These are phyloP conservation scores for Oryzias dopingdopingensis DNA, from an alignment of 2,797 vertebrate species.

Conservation along the genomic window DNA sequence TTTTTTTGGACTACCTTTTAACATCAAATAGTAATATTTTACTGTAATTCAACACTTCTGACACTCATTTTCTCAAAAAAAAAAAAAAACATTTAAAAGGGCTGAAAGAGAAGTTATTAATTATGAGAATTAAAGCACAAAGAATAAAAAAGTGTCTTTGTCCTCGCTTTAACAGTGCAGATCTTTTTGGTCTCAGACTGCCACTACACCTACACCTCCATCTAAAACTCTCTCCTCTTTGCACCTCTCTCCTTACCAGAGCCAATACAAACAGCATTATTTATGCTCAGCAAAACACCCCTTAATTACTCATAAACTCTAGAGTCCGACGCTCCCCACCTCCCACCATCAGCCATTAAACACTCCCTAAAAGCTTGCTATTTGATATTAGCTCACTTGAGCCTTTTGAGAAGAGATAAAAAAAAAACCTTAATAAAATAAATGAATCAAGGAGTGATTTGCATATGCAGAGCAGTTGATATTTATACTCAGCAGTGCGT, in stretches of 20 bases:
- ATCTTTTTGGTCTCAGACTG: conserved; percentile 77
- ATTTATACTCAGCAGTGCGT: conserved; percentile 91
- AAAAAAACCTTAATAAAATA: conserved; percentile 58
- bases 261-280: conserved; percentile 99
- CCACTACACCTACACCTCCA: conserved; percentile 31
- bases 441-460: conserved; percentile 86
- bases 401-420: conserved; percentile 82
- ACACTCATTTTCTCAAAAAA: conserved; percentile 28
- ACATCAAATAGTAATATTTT: no score
- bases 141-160: conserved; percentile 49
- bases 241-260: conserved; percentile 84
- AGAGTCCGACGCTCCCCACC: conserved; percentile 85
- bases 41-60: not conserved
- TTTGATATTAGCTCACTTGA: conserved; percentile 99
- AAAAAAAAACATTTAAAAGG: not conserved
- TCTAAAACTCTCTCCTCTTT: conserved; percentile 42
- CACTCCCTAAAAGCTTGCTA: conserved; percentile 96
- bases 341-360: conserved; percentile 98
- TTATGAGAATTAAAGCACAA: conserved; percentile 32
- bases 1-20: no score
- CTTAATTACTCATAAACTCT: conserved; percentile 99
- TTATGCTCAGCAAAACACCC: conserved; percentile 98
- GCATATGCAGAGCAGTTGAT: conserved; percentile 99
- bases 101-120: not conserved
- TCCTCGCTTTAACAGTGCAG: conserved; percentile 43